A percentile compares a stretch with the other conserved stretches of the same genome.
These are phyloP conservation scores for Caenorhabditis sp. DNA, from an alignment of 2,888 invertebrate genomes.

Conservation along the genomic window DNA sequence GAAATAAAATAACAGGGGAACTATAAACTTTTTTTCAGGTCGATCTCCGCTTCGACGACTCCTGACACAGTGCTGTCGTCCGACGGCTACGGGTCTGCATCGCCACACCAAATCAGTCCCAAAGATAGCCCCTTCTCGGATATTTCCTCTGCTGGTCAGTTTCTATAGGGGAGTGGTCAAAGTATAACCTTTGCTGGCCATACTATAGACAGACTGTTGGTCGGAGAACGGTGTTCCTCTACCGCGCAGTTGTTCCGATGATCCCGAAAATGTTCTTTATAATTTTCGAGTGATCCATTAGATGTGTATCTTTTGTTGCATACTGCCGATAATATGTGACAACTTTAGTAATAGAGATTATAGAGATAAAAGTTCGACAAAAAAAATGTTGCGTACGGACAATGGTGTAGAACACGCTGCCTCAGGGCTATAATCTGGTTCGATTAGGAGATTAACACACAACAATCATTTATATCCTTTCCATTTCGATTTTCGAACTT, in stretches of 20 bases:
- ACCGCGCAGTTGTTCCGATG: slow-evolving; percentile 45
- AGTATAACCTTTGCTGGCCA: slow-evolving; percentile 17
- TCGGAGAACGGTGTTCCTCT: slow-evolving; percentile 23
- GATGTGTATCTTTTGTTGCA: background rate
- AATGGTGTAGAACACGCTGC: background rate
- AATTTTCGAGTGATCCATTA: background rate
- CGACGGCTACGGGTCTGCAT: slow-evolving; percentile 72
- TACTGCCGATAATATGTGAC: too few species aligned
- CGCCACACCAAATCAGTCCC: slow-evolving; percentile 67
- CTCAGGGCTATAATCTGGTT: background rate
- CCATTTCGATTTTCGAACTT: slow-evolving; percentile 3
- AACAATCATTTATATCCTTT: background rate
- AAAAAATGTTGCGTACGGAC: slow-evolving; percentile 1
- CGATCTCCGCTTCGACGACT: slow-evolving; percentile 74
- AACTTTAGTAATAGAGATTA: too few species aligned
- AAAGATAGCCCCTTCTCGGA: slow-evolving; percentile 58
- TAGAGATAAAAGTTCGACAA: background rate
- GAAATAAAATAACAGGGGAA: slow-evolving; percentile 6
- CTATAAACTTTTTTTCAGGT: slow-evolving; percentile 34
- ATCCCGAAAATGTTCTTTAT: background rate
- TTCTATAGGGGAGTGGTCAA: background rate
- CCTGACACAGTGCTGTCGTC: slow-evolving; percentile 80
- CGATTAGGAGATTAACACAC: slow-evolving; percentile 7
- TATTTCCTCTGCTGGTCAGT: slow-evolving; percentile 38
- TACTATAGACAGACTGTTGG: slow-evolving; percentile 6